A percentile compares a stretch with the other conserved stretches of the same genome.
Conservation (phyloP, 2,113 vertebrate species). For the Varanus salvator region DNA sequence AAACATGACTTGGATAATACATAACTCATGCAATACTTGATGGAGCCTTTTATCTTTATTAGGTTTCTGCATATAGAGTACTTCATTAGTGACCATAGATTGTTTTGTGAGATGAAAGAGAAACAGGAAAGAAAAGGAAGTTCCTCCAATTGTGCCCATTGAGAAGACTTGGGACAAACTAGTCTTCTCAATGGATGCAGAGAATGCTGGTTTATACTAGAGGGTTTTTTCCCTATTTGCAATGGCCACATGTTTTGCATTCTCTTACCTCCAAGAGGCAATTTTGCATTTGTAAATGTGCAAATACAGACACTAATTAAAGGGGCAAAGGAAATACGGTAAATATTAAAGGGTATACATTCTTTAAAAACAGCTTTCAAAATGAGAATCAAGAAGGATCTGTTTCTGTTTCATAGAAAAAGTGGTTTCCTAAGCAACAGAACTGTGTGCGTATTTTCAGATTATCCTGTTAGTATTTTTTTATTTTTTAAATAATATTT, state of each 20-base stretch:
- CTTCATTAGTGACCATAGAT: constrained; percentile 18
- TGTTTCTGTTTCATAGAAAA: background rate
- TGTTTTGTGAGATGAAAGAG: background rate
- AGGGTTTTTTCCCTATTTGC: no score
- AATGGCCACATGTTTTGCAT: background rate
- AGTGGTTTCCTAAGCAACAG: background rate
- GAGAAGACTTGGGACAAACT: background rate
- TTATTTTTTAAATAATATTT: no score
- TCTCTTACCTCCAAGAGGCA: background rate
- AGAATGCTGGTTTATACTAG: no score
- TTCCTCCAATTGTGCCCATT: background rate
- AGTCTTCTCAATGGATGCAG: background rate
- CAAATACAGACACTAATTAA: no score
- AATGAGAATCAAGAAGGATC: background rate
- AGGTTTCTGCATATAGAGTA: constrained; percentile 20
- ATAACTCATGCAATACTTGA: constrained; percentile 21
- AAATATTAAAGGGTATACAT: background rate
- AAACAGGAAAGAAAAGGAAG: background rate
- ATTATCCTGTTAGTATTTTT: background rate
- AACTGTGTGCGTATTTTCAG: background rate
- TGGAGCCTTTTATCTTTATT: constrained; percentile 27
- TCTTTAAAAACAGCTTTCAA: background rate
- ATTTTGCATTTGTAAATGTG: background rate
- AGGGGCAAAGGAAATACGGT: background rate
- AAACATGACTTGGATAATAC: background rate